These are phyloP conservation scores for Heliconius ethilla DNA, from an alignment of 2,888 invertebrate species.

Conservation along the genomic window DNA sequence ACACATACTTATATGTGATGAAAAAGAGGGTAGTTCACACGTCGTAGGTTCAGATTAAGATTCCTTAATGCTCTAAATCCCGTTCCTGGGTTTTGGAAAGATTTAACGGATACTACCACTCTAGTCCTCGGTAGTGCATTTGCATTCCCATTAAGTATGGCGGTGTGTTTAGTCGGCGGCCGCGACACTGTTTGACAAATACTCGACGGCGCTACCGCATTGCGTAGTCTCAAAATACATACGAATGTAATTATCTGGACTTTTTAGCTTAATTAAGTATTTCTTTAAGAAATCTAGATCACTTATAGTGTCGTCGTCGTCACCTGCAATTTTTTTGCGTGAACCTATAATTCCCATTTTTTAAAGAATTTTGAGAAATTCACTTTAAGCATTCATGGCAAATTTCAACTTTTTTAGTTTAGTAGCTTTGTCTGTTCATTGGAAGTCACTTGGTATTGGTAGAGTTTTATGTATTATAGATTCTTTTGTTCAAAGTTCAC, in stretches of 20 bases:
- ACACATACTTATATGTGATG: background rate
- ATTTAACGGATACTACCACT: conserved; percentile 5
- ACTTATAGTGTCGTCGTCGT: background rate
- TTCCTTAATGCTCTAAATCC: background rate
- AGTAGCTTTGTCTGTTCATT: no score
- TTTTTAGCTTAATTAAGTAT: background rate
- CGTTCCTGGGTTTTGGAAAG: conserved; percentile 5
- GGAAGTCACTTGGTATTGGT: no score
- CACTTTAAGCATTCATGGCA: no score
- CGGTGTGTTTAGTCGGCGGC: conserved; percentile 28
- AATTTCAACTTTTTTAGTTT: no score
- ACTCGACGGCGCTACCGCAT: conserved; percentile 16
- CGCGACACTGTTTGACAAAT: conserved; percentile 33
- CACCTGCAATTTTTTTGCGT: no score
- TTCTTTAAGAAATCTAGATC: background rate
- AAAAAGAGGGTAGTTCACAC: background rate
- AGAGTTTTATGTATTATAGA: no score
- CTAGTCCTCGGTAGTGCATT: conserved; percentile 47
- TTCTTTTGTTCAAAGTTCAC: no score
- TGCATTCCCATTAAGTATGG: conserved; percentile 55
- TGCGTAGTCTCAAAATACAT: conserved; percentile 25
- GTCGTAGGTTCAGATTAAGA: background rate
- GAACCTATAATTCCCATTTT: no score
- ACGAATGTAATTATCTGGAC: background rate
- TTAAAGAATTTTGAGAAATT: no score